Evolutionary conservation across 1,140 invertebrate species (phyloP).

Genomic region (Schlechtendalia chinensis): DNA sequence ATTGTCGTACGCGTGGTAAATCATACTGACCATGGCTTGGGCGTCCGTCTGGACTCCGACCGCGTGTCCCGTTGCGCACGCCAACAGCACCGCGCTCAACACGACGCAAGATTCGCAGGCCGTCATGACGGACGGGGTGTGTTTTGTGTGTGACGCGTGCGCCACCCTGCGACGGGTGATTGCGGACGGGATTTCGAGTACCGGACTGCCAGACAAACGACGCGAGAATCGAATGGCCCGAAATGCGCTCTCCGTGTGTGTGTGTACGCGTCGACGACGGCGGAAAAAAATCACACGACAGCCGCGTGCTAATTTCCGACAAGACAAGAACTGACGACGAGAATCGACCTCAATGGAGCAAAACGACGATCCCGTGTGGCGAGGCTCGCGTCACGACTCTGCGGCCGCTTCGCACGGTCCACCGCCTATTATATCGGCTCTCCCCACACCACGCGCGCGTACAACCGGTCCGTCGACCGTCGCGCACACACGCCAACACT

Average conservation of each 20-base stretch:
- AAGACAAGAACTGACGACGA: too few relatives aligned
- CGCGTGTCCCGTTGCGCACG: neutral
- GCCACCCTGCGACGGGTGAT: too few relatives aligned
- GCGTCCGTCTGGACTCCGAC: slow-evolving; percentile 36
- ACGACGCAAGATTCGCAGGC: neutral
- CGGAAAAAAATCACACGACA: slow-evolving; percentile 39
- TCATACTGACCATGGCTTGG: slow-evolving; percentile 43
- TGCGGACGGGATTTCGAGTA: too few relatives aligned
- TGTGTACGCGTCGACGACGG: neutral
- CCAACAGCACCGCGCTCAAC: neutral
- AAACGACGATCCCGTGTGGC: slow-evolving; percentile 5
- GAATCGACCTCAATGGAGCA: neutral
- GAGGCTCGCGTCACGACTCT: slow-evolving; percentile 42
- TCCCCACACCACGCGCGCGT: slow-evolving; percentile 18
- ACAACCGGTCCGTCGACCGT: too few relatives aligned
- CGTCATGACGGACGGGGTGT: neutral
- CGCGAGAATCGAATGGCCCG: too few relatives aligned
- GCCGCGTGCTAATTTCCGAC: slow-evolving; percentile 43
- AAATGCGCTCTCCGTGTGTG: too few relatives aligned
- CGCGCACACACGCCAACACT: neutral
- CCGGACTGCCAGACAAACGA: too few relatives aligned
- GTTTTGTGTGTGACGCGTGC: too few relatives aligned
- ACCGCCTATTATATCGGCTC: slow-evolving; percentile 36
- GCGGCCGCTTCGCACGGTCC: neutral
- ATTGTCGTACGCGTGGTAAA: too few relatives aligned